A percentile compares a stretch with the other conserved stretches of the same genome.
Evolutionary conservation across 2,113 vertebrate genomes (phyloP).

Genomic region (Lycocorax pyrrhopterus): DNA sequence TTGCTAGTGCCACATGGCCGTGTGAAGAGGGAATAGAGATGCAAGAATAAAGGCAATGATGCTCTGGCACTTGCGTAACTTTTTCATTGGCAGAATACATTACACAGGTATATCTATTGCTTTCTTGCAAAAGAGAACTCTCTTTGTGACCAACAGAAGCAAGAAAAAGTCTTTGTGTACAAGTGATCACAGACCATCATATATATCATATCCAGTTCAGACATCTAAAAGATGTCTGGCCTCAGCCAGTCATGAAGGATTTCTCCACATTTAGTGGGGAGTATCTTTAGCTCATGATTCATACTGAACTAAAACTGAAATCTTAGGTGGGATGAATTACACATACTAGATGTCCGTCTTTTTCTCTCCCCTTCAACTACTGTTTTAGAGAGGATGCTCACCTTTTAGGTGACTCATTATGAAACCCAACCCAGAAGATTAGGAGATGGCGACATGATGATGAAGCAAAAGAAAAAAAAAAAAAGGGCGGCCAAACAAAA

Average conservation of each 20-base stretch:
- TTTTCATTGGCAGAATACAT: neutral
- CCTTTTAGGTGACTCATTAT: neutral
- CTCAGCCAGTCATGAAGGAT: neutral
- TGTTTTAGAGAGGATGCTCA: neutral
- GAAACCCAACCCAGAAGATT: neutral
- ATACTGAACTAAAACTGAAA: neutral
- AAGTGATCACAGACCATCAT: neutral
- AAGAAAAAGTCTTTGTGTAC: neutral
- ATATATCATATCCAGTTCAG: neutral
- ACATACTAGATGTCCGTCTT: neutral
- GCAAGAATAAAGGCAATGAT: neutral
- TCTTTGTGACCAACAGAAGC: neutral
- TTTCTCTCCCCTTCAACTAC: neutral
- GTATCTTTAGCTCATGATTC: constrained; percentile 22
- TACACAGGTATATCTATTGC: neutral
- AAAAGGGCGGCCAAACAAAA: neutral
- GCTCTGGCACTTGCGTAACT: neutral
- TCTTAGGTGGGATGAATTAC: neutral
- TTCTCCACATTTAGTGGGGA: neutral
- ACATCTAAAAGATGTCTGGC: neutral
- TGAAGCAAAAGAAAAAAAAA: neutral
- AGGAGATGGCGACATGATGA: neutral
- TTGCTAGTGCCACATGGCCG: neutral
- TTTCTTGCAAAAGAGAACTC: neutral
- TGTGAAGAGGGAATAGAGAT: neutral